These are phyloP conservation scores for Falcaria lacertinaria DNA, from an alignment of 2,888 invertebrate genomes.

Conservation along the genomic window DNA sequence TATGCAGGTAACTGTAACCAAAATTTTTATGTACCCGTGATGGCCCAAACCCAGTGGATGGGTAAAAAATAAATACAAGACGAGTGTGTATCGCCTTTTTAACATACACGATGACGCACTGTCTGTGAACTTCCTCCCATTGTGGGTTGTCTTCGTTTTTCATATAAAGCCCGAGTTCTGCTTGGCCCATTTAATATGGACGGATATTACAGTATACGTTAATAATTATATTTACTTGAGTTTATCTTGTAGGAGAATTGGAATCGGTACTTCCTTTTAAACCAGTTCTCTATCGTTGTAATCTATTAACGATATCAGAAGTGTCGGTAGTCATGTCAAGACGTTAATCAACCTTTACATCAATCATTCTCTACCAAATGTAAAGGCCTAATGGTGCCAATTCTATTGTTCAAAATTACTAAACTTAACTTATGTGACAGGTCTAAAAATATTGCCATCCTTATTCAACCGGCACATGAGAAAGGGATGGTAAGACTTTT, in stretches of 20 bases:
- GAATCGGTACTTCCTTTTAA: background rate
- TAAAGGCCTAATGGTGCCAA: too few relatives aligned
- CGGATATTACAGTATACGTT: slow-evolving; percentile 10
- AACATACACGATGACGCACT: slow-evolving; percentile 61
- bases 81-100: slow-evolving; percentile 33
- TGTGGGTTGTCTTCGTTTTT: slow-evolving; percentile 54
- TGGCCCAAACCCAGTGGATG: slow-evolving; percentile 11
- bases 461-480: too few relatives aligned
- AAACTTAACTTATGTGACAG: too few relatives aligned
- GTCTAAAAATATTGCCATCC: too few relatives aligned
- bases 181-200: slow-evolving; percentile 25
- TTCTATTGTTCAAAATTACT: too few relatives aligned
- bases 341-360: background rate
- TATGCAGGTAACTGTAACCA: background rate
- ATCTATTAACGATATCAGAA: background rate
- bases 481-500: too few relatives aligned
- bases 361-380: background rate
- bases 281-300: background rate
- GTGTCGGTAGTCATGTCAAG: background rate
- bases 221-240: background rate
- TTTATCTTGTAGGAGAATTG: background rate
- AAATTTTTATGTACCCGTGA: background rate
- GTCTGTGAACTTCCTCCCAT: slow-evolving; percentile 75
- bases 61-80: slow-evolving; percentile 49
- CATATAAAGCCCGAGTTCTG: slow-evolving; percentile 17